These are phyloP conservation scores for Nyctibius grandis DNA, from an alignment of 2,797 vertebrate species.

Conservation along the genomic window DNA sequence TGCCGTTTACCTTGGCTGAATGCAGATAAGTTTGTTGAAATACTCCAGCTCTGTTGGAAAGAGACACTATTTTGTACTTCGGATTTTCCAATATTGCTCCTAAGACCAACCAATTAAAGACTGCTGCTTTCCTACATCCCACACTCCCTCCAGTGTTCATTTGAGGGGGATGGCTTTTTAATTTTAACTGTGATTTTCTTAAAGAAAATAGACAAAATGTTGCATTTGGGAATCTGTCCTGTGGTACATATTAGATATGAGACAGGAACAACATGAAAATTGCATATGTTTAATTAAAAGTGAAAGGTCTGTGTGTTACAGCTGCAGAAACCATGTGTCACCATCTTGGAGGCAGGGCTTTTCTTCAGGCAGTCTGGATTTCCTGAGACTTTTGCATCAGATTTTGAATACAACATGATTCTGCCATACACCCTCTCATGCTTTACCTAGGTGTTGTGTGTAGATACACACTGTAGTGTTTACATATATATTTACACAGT, in stretches of 20 bases:
- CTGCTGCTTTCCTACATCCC: background rate
- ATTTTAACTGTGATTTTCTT: background rate
- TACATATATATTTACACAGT: background rate
- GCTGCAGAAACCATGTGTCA: background rate
- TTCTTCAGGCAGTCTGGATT: background rate
- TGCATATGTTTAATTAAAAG: background rate
- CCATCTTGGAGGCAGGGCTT: background rate
- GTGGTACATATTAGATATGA: background rate
- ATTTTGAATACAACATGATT: background rate
- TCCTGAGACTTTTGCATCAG: background rate
- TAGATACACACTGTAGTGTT: background rate
- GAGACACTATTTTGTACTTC: background rate
- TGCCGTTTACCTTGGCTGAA: conserved; percentile 28
- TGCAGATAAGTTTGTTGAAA: background rate
- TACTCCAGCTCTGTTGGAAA: conserved; percentile 13
- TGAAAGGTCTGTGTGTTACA: background rate
- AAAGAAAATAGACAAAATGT: background rate
- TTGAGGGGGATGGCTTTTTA: background rate
- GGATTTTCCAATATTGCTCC: background rate
- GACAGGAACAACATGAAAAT: background rate
- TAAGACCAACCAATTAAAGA: background rate
- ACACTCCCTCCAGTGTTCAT: background rate
- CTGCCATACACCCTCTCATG: background rate
- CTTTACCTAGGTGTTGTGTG: background rate
- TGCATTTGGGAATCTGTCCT: background rate